Evolutionary conservation across 2,797 vertebrate species (phyloP).

Genomic region (Adelosebastes latens): DNA sequence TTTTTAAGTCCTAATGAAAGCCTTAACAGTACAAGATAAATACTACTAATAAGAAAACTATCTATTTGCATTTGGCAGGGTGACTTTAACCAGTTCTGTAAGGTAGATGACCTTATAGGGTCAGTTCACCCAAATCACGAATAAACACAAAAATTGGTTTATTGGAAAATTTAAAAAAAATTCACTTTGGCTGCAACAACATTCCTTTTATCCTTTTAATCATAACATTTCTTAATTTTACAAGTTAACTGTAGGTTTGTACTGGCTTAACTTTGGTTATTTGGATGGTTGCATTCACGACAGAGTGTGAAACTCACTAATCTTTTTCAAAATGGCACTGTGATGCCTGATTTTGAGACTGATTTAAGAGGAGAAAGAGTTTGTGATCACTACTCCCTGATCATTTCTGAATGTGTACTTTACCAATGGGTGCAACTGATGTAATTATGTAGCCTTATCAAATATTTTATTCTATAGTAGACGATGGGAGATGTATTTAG

Average conservation of each 20-base stretch:
- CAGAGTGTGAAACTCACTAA: not conserved
- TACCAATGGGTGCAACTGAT: not conserved
- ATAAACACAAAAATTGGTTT: not conserved
- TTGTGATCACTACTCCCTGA: not conserved
- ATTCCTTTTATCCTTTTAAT: constrained; percentile 15
- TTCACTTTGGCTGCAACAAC: not conserved
- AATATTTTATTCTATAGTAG: constrained; percentile 4
- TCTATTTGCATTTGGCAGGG: not conserved
- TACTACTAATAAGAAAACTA: not conserved
- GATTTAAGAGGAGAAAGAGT: not conserved
- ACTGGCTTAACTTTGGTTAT: not conserved
- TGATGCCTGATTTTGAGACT: not conserved
- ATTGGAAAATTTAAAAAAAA: not conserved
- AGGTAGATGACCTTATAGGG: not conserved
- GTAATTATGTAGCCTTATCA: constrained; percentile 35
- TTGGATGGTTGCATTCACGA: not conserved
- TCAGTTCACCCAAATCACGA: not conserved
- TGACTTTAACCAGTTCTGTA: not conserved
- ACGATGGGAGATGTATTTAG: not conserved
- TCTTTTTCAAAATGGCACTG: not conserved
- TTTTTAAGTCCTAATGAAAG: not conserved
- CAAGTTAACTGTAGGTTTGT: constrained; percentile 10
- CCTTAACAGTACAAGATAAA: not conserved
- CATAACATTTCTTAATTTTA: not conserved
- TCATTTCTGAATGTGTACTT: constrained; percentile 16